Base-by-base conservation (phyloP, 2,113 vertebrate genomes). In the Nestor notabilis region DNA sequence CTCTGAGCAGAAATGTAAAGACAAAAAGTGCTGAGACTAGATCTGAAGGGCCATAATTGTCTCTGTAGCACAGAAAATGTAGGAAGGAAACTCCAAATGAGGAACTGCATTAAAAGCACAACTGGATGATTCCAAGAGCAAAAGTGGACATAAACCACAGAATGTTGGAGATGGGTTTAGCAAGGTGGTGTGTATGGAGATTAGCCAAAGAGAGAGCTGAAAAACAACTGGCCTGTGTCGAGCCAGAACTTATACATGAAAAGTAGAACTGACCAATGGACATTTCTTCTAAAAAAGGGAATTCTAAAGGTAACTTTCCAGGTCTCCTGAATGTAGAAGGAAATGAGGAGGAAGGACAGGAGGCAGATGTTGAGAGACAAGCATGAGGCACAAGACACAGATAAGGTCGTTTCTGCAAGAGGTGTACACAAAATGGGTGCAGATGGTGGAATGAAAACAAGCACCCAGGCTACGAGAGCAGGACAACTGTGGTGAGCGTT, bases 401-500 rank as follows among this genome's bases (percentile, higher is more conserved):
- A 8, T 1, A 43, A 49, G 41, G 19, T 7, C 8, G 3, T 0
- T 33, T 33, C 77, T 76, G 72, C 52, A 49, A 39, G 43, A 55
- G 10, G 28, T 29, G 60, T 25, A 64, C 7, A 28, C n/a, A 28
- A 23, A 4, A 2, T 0, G 8, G 14, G 25, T 13, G 44, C 39
- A 49, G 13, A 19, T 0, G 4, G 46, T 5, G 60, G 56, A n/a
- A 53, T 29, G 8, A 56, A 74, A 63, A 41, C 0, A 2, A 88
- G 43, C 8, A 7, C 28, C 28, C 0, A 0, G 24, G 20, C 31
- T 20, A 24, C 0, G 1, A 61, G 44, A 66, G 55, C 1, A 1
- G 35, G 39, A 41, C 31, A 5, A 49, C 47, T 5, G 35, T 3
- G 0, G 5, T 25, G n/a, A 71, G 64, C 49, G 53, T 3, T 47